Base-by-base conservation (phyloP, 1,140 invertebrate species). In the Microplitis demolitor region DNA sequence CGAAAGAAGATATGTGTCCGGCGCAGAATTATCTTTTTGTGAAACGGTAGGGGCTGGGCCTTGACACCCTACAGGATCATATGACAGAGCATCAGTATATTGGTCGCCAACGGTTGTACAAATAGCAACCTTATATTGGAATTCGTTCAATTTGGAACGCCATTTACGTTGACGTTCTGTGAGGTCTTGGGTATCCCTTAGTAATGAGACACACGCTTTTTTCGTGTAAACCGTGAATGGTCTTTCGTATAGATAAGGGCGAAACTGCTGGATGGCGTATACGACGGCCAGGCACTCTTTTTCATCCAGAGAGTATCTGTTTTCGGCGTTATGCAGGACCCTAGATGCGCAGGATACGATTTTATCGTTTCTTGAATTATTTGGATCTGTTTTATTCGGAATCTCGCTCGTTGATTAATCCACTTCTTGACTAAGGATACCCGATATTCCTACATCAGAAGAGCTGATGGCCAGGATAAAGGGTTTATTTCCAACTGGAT, bases 151-250 rank as follows among this genome's bases (percentile, higher is more conserved):
- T 53, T 11, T 16, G 4, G 64, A 9, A 3, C 14, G 45, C 64
- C 50, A 67, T 34, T 54, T 54, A 2, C 11, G 2, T 24, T 35
- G 39, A 6, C 50, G 11, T 2, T 51, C 51, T 1, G 64, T 24
- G n/a, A 31, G 16, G 2, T 61, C 45, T 35, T 8, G 4, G 4
- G 5, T 4, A n/a, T 63, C 34, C 6, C 50, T 8, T 31, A 89
- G 68, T 78, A 80, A 89, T 56, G 66, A 68, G 24, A 89, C 73
- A 1, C 82, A 79, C 61, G 78, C 76, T 60, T 88, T 87, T 69
- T 90, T 87, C 0, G 87, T 88, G 14, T 81, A 64, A 1, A 89
- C 77, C 3, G 31, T 80, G 76, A 89, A 88, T 34, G 80, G 74
- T 31, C 53, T 79, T 14, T 81, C 81, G 58, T 81, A 81, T 4